Evolutionary conservation across 2,113 vertebrate species (phyloP).

Genomic region (Ahaetulla prasina): DNA sequence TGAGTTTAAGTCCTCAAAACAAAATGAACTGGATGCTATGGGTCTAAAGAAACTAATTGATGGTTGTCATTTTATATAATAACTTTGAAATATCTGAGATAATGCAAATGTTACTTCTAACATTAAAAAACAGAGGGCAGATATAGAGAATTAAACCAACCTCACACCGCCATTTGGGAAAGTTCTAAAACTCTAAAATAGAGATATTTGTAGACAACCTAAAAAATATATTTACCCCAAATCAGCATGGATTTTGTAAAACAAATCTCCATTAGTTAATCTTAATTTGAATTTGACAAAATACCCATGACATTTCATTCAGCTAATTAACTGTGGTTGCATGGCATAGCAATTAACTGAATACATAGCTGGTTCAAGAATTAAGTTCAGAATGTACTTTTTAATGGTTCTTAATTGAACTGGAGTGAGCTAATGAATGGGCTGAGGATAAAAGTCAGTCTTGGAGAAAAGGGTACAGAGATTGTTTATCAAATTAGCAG

Average conservation of each 20-base stretch:
- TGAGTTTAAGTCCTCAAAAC: neutral
- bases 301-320: neutral
- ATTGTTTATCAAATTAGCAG: neutral
- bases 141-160: neutral
- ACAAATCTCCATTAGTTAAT: neutral
- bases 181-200: too few relatives aligned
- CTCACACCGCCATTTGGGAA: neutral
- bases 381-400: neutral
- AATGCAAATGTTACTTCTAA: neutral
- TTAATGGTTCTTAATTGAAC: neutral
- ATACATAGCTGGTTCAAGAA: neutral
- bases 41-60: neutral
- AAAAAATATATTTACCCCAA: neutral
- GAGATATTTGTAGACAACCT: neutral
- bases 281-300: neutral
- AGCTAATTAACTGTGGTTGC: neutral
- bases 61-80: neutral
- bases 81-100: neutral
- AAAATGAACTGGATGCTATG: neutral
- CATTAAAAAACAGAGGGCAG: neutral
- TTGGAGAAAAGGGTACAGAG: neutral
- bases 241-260: neutral
- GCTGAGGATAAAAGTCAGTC: neutral
- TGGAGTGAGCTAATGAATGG: neutral
- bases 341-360: neutral